Percentiles rank a stretch among this genome's conserved stretches.
Evolutionary conservation across 2,797 vertebrate species (phyloP).

Genomic region (Cercopithecus mitis): DNA sequence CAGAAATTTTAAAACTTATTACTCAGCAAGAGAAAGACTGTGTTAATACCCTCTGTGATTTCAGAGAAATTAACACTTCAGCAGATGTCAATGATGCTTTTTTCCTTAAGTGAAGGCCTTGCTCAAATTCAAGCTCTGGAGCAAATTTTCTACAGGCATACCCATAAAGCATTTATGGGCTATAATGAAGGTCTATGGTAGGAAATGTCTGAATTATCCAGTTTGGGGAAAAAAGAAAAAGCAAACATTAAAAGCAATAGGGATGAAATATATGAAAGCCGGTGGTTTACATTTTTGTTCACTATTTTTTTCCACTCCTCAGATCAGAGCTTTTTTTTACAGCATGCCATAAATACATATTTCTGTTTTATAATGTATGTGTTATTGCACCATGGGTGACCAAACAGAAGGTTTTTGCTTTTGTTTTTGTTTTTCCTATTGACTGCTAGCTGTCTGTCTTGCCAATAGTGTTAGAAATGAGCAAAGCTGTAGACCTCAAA

Average conservation of each 20-base stretch:
- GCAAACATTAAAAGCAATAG: neutral
- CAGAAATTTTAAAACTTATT: conserved; percentile 3
- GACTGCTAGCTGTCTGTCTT: neutral
- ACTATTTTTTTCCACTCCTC: neutral
- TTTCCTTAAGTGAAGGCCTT: neutral
- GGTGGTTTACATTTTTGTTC: neutral
- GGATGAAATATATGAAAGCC: neutral
- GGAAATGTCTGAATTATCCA: neutral
- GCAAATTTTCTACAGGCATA: conserved; percentile 24
- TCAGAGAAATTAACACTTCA: conserved; percentile 59
- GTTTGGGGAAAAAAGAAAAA: neutral
- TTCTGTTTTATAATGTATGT: neutral
- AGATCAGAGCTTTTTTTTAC: neutral
- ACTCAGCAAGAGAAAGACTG: conserved; percentile 30
- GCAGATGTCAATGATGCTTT: conserved; percentile 20
- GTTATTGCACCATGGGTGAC: neutral
- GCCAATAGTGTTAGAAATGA: neutral
- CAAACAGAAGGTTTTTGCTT: neutral
- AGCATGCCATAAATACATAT: neutral
- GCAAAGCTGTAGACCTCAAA: neutral
- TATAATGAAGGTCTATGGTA: neutral
- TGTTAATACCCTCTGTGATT: conserved; percentile 15
- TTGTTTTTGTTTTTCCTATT: neutral
- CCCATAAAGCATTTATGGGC: conserved; percentile 12
- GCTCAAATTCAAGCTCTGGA: conserved; percentile 42